Base-by-base conservation (phyloP, 2,888 invertebrate genomes). In the Tricholauxania praeusta region DNA sequence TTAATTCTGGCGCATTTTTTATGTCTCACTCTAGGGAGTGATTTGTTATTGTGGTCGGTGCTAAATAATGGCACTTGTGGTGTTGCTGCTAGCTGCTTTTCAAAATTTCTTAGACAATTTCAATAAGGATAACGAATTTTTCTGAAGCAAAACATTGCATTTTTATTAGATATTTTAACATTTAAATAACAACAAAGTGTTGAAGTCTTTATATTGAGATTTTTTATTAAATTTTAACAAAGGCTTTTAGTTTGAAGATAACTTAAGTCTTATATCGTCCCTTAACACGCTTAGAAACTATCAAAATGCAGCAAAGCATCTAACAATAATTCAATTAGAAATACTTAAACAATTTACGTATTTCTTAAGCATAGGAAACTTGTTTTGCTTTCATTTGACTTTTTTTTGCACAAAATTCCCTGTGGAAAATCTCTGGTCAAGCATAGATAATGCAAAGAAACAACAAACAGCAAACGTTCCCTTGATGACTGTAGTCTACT, bases 301-400 rank as follows among this genome's bases (percentile, higher is more conserved):
- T 39, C 52, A 65, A 28, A 65, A 63, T 75, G 72, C 82, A 82
- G 74, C 79, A 79, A 79, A 79, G 78, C 81, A 78, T 72, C 71
- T 63, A 64, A 71, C 73, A 79, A 76, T 79, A 78, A 82, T 82
- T 82, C 81, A 83, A 82, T 83, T 81, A 78, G 78, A 77, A 77
- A 78, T 80, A 78, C 48, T 51, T 53, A 70, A 70, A 53, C 65
- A 66, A 60, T 66, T 66, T 49, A 28, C 32, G 32, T 60, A 32
- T 53, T 62, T 19, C 47, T 4, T 28, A 57, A 52, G 39, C 15
- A 12, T 5, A 14, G 14, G 39, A 2, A 10, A 39, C 39, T 39
- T 39, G 39, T 39, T 39, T 39, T 39, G 10, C 39, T 39, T 39
- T 39, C 39, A 39, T 39, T 39, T 39, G 39, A 39, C 22, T 22